Percentiles rank a stretch among this genome's conserved stretches.
These are phyloP conservation scores for Macrophya alboannulata DNA, from an alignment of 2,888 invertebrate genomes.

Conservation along the genomic window DNA sequence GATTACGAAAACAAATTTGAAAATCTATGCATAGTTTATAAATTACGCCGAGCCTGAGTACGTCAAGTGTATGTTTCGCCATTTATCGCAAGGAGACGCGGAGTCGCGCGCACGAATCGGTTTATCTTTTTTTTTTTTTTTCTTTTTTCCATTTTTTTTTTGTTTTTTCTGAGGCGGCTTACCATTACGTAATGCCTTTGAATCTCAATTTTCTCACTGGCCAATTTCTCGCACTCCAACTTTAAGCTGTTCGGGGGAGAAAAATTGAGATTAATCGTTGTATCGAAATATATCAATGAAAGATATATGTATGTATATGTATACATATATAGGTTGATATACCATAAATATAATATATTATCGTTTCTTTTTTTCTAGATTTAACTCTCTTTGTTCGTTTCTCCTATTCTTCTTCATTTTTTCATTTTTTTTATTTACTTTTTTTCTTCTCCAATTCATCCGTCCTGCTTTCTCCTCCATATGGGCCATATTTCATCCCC, in stretches of 20 bases:
- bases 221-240: conserved; percentile 94
- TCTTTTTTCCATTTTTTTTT: not conserved
- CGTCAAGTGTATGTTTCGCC: conserved; percentile 10
- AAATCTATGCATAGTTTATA: no score
- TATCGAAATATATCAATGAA: not conserved
- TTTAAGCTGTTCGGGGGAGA: conserved; percentile 84
- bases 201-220: conserved; percentile 94
- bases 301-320: not conserved
- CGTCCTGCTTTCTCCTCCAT: not conserved
- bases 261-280: conserved; percentile 50
- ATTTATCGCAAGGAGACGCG: conserved; percentile 37
- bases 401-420: not conserved
- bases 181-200: conserved; percentile 95
- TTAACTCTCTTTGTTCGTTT: not conserved
- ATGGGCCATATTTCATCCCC: not conserved
- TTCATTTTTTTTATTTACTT: not conserved
- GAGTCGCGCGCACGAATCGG: conserved; percentile 40
- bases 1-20: no score
- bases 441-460: not conserved
- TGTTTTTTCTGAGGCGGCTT: conserved; percentile 79
- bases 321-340: not conserved
- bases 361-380: not conserved
- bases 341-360: not conserved
- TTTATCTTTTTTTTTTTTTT: not conserved
- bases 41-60: not conserved